Conservation (phyloP, 2,797 vertebrate species). For the Sphenopsis melanotis region DNA sequence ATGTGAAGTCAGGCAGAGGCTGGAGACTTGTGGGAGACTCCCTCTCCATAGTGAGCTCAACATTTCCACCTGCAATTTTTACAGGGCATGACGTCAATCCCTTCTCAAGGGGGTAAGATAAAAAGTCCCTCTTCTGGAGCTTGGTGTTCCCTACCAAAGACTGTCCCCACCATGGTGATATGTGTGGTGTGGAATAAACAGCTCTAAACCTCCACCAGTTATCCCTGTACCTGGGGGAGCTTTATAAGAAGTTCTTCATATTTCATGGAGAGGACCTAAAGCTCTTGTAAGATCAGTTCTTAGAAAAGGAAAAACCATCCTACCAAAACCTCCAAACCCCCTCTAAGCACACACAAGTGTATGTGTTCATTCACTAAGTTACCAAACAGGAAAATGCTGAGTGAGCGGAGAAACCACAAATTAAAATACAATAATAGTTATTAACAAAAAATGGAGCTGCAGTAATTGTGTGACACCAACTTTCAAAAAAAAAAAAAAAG, state of each 20-base stretch:
- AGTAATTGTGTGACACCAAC: neutral
- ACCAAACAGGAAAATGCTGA: neutral
- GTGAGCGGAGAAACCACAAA: neutral
- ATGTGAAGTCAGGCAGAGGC: neutral
- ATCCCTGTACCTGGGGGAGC: neutral
- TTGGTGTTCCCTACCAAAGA: rapidly evolving
- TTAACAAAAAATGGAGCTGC: neutral
- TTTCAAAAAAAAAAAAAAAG: neutral
- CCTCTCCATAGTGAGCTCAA: neutral
- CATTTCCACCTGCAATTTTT: rapidly evolving
- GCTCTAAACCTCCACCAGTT: neutral
- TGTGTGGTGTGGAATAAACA: neutral
- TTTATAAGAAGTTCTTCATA: neutral
- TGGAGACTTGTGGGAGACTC: neutral
- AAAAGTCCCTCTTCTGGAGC: neutral
- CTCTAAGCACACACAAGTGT: neutral
- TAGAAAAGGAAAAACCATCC: neutral
- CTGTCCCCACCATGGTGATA: too few relatives aligned
- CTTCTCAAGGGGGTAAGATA: rapidly evolving
- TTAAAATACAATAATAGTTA: neutral
- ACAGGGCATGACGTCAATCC: neutral
- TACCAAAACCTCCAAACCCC: rapidly evolving
- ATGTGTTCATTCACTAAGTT: neutral
- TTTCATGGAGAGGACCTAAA: neutral
- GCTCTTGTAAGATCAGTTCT: neutral